Base-by-base conservation (phyloP, 2,113 vertebrate species). In the Atrichornis clamosus region DNA sequence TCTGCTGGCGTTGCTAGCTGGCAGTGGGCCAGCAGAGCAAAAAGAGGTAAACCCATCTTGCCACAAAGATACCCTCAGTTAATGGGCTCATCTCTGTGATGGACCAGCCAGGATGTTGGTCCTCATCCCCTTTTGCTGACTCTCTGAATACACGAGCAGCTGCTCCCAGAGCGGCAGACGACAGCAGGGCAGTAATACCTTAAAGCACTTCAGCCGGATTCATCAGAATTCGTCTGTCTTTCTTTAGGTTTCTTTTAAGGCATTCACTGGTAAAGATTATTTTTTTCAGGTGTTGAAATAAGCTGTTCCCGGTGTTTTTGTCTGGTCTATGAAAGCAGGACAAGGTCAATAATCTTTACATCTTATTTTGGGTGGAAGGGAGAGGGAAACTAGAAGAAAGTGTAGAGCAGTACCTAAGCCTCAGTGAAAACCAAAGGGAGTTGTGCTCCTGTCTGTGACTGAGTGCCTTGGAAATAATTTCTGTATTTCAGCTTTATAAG, bases 111-210 rank as follows among this genome's bases (percentile, higher is more conserved):
- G 50, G 21, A 27, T 0, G 0, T 10, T 39, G 37, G 39, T 74
- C 33, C 33, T 83, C 46, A 60, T 41, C 22, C 28, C 21, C 37
- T 79, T 75, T 78, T 89, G 39, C 62, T 82, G 73, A 26, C 33
- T 81, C 24, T 56, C 50, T 74, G 70, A 59, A 49, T 18, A 49
- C 22, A 0, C 1, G 8, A 78, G 58, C 91, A 88, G 89, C 78
- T 79, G 78, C 78, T 91, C 63, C 68, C 62, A n/a, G 50, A 77
- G 46, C 15, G 0, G 46, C 90, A 96, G 93, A 95, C 70, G 22
- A 93, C 96, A 97, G 95, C 95, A 93, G 96, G 95, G 39, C 93
- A 87, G 33, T 97, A 97, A 97, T 96, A 78, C 84, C 87, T 95
- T 96, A 91, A 97, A 93, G 93, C 81, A 95, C 90, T 95, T 97